A percentile compares a stretch with the other conserved stretches of the same genome.
Evolutionary conservation across 2,888 invertebrate genomes (phyloP).

Genomic region (Electrophaes corylata): DNA sequence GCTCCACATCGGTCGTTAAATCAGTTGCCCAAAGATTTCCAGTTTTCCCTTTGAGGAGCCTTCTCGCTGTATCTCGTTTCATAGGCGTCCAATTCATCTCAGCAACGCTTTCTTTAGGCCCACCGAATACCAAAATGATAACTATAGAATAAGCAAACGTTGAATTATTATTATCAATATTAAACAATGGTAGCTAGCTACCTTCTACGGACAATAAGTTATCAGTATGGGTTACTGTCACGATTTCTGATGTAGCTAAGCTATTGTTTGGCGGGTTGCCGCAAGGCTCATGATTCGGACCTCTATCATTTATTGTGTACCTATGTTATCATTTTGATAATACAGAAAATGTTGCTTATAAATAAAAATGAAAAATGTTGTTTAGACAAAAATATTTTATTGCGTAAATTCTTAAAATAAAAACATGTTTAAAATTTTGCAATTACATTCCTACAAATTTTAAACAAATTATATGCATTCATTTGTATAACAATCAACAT

Average conservation of each 20-base stretch:
- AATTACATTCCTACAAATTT: constrained; percentile 47
- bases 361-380: neutral
- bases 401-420: constrained; percentile 57
- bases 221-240: constrained; percentile 27
- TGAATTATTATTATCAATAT: no score
- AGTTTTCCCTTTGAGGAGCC: no score
- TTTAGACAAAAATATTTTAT: constrained; percentile 55
- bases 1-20: no score
- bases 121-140: neutral
- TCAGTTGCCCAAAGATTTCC: no score
- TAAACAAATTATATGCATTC: constrained; percentile 32
- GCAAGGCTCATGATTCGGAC: constrained; percentile 24
- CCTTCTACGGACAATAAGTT: constrained; percentile 30
- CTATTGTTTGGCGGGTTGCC: constrained; percentile 25
- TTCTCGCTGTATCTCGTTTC: no score
- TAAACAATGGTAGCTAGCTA: constrained; percentile 24
- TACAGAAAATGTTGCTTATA: neutral
- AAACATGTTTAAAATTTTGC: constrained; percentile 65
- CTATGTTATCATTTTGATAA: neutral
- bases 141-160: neutral
- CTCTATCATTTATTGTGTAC: constrained; percentile 16
- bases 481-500: constrained; percentile 11
- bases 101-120: no score
- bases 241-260: constrained; percentile 32
- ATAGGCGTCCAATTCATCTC: no score